Conservation (phyloP, 2,888 invertebrate genomes). For the Meteorus colon region DNA sequence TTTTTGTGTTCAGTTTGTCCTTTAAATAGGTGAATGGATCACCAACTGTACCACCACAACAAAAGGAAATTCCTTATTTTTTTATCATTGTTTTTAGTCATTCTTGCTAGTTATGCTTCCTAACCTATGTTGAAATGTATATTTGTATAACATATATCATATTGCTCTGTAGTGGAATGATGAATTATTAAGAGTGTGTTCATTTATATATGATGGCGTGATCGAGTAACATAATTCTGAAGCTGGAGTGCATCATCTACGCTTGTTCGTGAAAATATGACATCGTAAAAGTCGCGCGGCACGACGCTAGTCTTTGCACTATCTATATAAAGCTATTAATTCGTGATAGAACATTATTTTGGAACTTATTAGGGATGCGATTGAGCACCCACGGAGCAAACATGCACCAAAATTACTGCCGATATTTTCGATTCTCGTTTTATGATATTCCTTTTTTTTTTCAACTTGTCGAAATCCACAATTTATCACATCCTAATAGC, state of each 20-base stretch:
- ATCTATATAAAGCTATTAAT: constrained; percentile 59
- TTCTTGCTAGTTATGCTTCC: no score
- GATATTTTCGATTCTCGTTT: not conserved
- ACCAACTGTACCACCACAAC: no score
- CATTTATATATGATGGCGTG: constrained; percentile 35
- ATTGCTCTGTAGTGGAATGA: not conserved
- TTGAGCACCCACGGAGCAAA: constrained; percentile 61
- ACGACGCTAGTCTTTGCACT: constrained; percentile 36
- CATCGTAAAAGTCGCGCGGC: constrained; percentile 44
- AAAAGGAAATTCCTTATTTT: no score
- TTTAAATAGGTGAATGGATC: no score
- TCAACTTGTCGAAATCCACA: not conserved
- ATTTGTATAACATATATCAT: no score
- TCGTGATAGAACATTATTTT: constrained; percentile 66
- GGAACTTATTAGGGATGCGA: constrained; percentile 54
- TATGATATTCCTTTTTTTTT: not conserved
- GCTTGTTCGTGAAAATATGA: constrained; percentile 42
- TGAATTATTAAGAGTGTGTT: constrained; percentile 9
- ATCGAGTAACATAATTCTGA: constrained; percentile 35
- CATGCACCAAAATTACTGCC: constrained; percentile 55
- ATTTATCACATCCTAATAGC: not conserved
- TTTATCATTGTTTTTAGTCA: no score
- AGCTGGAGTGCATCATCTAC: constrained; percentile 16
- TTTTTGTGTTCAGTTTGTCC: no score
- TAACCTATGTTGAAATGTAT: no score